These are phyloP conservation scores for Apocrypta bakeri DNA, from an alignment of 1,140 invertebrate genomes.

Conservation along the genomic window DNA sequence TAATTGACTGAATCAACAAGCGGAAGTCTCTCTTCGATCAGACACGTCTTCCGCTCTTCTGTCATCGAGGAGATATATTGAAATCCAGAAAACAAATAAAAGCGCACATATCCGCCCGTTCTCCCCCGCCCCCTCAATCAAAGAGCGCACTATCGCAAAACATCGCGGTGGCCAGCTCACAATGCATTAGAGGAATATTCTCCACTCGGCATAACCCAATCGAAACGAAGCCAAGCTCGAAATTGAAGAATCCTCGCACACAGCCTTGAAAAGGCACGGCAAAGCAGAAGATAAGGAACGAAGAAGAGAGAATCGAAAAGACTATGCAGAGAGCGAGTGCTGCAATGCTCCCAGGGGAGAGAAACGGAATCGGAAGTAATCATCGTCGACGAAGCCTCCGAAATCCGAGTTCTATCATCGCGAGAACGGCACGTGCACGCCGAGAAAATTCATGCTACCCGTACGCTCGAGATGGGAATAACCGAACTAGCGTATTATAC, in stretches of 20 bases:
- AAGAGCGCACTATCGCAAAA: background rate
- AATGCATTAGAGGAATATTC: background rate
- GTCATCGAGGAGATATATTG: background rate
- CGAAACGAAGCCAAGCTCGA: constrained; percentile 29
- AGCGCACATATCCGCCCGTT: background rate
- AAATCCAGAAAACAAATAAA: background rate
- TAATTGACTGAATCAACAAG: background rate
- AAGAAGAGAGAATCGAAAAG: constrained; percentile 15
- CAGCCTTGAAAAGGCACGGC: background rate
- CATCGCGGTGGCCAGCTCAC: background rate
- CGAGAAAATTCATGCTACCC: constrained; percentile 33
- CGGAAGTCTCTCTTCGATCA: background rate
- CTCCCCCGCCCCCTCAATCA: background rate
- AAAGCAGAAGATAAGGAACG: background rate
- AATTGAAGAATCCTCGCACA: constrained; percentile 33
- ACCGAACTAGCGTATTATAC: background rate
- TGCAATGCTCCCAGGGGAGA: background rate
- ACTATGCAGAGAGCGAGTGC: background rate
- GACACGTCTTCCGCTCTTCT: background rate
- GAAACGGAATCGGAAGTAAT: constrained; percentile 37
- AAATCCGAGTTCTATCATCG: constrained; percentile 24
- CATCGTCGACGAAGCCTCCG: constrained; percentile 30
- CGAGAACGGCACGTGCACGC: background rate
- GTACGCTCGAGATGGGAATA: background rate
- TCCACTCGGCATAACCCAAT: constrained; percentile 11